phyloP scores from a whole-genome alignment of 1,140 invertebrate genomes.

The Zaprionus inermis region DNA sequence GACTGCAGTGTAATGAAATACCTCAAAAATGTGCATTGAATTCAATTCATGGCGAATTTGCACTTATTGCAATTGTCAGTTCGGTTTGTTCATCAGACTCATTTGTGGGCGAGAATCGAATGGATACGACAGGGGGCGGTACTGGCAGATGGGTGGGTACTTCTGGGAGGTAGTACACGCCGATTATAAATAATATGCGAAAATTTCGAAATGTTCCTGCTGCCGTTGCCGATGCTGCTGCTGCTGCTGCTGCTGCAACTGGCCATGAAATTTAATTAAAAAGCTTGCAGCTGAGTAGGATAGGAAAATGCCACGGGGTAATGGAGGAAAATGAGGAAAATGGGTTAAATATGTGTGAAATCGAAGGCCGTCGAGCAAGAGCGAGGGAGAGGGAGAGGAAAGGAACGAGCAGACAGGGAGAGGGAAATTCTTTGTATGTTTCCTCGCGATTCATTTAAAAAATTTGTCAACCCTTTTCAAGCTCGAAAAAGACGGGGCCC shows the following conservation, averaged over 20 bases:
- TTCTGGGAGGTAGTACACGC: neutral
- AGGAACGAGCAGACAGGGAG: neutral
- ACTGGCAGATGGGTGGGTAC: neutral
- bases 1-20: neutral
- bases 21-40: conserved; percentile 8
- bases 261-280: conserved; percentile 58
- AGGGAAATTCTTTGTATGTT: neutral
- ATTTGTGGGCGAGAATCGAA: neutral
- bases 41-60: conserved; percentile 31
- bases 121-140: no score
- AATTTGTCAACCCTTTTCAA: conserved; percentile 12
- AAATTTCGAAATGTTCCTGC: conserved; percentile 17
- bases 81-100: conserved; percentile 35
- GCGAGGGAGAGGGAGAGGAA: neutral
- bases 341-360: conserved; percentile 1
- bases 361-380: neutral
- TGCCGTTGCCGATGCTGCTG: conserved; percentile 7
- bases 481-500: neutral
- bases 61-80: conserved; percentile 37
- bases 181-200: conserved; percentile 40
- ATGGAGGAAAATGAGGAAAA: neutral
- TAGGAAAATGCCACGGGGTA: neutral
- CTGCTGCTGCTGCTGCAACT: conserved; percentile 30
- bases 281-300: conserved; percentile 12
- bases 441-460: conserved; percentile 4